phyloP scores from a whole-genome alignment of 2,113 vertebrate genomes.

The Kryptolebias marmoratus region DNA sequence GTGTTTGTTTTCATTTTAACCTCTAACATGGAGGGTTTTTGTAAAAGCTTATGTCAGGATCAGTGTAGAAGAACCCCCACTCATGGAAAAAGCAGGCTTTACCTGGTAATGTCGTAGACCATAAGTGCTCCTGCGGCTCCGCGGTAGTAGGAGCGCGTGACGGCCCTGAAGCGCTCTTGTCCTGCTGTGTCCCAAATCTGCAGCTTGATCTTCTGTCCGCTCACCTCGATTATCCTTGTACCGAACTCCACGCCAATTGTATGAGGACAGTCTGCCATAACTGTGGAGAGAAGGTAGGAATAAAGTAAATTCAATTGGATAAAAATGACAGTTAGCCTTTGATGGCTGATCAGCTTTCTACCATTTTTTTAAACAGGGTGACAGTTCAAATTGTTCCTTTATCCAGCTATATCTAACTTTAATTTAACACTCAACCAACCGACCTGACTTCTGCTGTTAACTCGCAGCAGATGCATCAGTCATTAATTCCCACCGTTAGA shows the following conservation, averaged over 20 bases:
- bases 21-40: background rate
- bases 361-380: too few relatives aligned
- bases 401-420: too few relatives aligned
- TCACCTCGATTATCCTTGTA: constrained; percentile 99
- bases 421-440: background rate
- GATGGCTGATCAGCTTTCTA: too few relatives aligned
- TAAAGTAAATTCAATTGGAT: background rate
- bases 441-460: constrained; percentile 7
- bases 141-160: constrained; percentile 98
- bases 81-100: background rate
- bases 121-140: constrained; percentile 97
- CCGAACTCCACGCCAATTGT: constrained; percentile 99
- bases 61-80: too few relatives aligned
- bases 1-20: background rate
- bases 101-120: constrained; percentile 99
- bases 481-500: constrained; percentile 23
- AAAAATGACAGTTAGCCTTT: background rate
- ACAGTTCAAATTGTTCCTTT: too few relatives aligned
- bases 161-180: constrained; percentile 97
- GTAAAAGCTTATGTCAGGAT: background rate
- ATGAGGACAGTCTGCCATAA: constrained; percentile 99
- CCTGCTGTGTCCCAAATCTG: constrained; percentile 99
- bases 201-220: constrained; percentile 99
- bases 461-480: constrained; percentile 47
- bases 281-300: constrained; percentile 68